A percentile compares a stretch with the other conserved stretches of the same genome.
Evolutionary conservation across 2,888 invertebrate species (phyloP).

Genomic region (Platynereis dumerilii): DNA sequence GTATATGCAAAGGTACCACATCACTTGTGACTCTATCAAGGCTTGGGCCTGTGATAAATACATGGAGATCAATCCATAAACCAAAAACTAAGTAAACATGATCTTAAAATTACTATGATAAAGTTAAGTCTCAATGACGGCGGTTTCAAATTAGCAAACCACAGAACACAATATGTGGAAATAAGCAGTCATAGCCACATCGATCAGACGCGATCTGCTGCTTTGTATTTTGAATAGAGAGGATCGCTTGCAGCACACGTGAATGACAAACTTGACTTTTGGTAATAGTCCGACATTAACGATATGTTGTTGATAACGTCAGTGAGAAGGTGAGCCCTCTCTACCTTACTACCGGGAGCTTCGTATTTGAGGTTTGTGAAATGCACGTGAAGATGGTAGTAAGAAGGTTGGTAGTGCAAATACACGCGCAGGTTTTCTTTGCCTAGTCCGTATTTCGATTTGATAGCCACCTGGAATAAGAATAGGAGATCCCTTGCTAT

Average conservation of each 20-base stretch:
- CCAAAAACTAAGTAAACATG: too few relatives aligned
- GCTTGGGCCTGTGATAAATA: too few relatives aligned
- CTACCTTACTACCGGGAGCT: constrained; percentile 75
- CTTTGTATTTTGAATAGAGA: constrained; percentile 67
- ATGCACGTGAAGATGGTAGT: constrained; percentile 95
- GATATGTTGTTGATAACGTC: constrained; percentile 91
- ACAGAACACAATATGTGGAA: too few relatives aligned
- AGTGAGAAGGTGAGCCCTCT: constrained; percentile 85
- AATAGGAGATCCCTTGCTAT: too few relatives aligned
- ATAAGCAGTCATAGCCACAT: too few relatives aligned
- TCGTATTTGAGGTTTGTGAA: constrained; percentile 72
- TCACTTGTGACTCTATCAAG: too few relatives aligned
- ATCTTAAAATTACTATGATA: too few relatives aligned
- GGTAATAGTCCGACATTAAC: constrained; percentile 82
- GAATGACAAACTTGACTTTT: constrained; percentile 81
- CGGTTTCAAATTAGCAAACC: too few relatives aligned
- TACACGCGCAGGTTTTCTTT: constrained; percentile 77
- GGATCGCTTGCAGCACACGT: constrained; percentile 78
- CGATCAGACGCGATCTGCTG: constrained; percentile 1
- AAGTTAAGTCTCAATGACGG: too few relatives aligned
- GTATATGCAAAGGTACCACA: too few relatives aligned
- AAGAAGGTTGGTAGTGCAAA: constrained; percentile 95
- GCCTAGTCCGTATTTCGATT: constrained; percentile 77
- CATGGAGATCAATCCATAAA: too few relatives aligned
- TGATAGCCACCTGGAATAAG: constrained; percentile 72